These are phyloP conservation scores for Musca domestica DNA, from an alignment of 1,140 invertebrate genomes.

Conservation along the genomic window DNA sequence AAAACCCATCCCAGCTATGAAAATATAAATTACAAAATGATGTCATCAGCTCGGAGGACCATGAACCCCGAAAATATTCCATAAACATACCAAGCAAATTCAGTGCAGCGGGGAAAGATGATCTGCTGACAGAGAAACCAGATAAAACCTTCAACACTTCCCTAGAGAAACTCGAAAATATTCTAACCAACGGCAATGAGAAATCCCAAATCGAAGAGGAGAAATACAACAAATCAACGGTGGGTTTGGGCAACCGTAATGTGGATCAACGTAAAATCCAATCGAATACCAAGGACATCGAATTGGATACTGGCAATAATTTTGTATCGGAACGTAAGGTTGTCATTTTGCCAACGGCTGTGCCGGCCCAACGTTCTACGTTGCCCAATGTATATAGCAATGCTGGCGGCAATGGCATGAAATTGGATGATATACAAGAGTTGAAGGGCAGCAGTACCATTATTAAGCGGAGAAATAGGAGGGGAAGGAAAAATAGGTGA, in stretches of 20 bases:
- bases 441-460: slow-evolving; percentile 40
- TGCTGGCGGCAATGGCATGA: slow-evolving; percentile 50
- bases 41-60: slow-evolving; percentile 27
- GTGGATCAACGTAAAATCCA: slow-evolving; percentile 52
- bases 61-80: slow-evolving; percentile 6
- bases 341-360: slow-evolving; percentile 44
- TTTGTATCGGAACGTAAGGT: slow-evolving; percentile 43
- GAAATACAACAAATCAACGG: slow-evolving; percentile 36
- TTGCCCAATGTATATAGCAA: slow-evolving; percentile 51
- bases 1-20: slow-evolving; percentile 35
- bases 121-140: neutral
- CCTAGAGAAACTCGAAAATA: slow-evolving; percentile 8
- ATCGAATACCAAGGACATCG: slow-evolving; percentile 53
- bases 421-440: slow-evolving; percentile 48
- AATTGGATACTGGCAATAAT: slow-evolving; percentile 50
- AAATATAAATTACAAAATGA: slow-evolving; percentile 45
- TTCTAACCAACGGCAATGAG: neutral
- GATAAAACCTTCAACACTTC: slow-evolving; percentile 12
- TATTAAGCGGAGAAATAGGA: slow-evolving; percentile 42
- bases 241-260: slow-evolving; percentile 35
- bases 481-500: slow-evolving; percentile 46
- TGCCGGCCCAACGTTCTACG: slow-evolving; percentile 48
- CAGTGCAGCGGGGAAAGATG: neutral
- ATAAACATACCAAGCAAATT: neutral
- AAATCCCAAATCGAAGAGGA: slow-evolving; percentile 16